phyloP scores from a whole-genome alignment of 2,113 vertebrate species.

The Ailuropoda melanoleuca region DNA sequence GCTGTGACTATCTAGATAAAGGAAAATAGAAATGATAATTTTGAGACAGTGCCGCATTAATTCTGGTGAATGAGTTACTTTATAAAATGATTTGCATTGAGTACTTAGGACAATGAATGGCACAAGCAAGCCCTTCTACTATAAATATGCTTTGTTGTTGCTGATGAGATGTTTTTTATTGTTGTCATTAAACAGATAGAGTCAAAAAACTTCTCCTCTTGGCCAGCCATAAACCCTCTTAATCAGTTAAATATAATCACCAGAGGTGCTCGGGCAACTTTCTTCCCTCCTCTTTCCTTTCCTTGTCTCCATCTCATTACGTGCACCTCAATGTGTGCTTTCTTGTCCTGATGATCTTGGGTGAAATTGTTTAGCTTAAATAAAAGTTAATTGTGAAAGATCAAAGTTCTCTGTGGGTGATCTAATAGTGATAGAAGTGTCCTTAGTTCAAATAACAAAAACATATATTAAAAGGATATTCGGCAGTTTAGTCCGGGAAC shows the following conservation, averaged over 20 bases:
- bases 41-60: neutral
- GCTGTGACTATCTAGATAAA: neutral
- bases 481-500: neutral
- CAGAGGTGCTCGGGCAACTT: neutral
- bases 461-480: neutral
- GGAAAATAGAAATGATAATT: constrained; percentile 1
- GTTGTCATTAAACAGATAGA: neutral
- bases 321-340: neutral
- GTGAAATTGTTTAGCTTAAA: neutral
- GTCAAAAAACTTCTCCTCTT: neutral
- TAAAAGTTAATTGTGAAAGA: neutral
- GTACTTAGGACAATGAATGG: neutral
- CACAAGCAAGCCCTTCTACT: neutral
- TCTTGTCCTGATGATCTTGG: neutral
- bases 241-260: neutral
- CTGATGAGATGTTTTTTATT: neutral
- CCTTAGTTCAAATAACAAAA: neutral
- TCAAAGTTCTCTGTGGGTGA: neutral
- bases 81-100: constrained; percentile 10
- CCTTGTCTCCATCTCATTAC: neutral
- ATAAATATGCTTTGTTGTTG: neutral
- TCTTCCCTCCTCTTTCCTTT: neutral
- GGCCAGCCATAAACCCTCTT: neutral
- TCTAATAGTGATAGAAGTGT: neutral
- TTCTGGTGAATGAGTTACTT: constrained; percentile 49